Evolutionary conservation across 1,140 invertebrate species (phyloP).

Genomic region (Laupala kohalensis): DNA sequence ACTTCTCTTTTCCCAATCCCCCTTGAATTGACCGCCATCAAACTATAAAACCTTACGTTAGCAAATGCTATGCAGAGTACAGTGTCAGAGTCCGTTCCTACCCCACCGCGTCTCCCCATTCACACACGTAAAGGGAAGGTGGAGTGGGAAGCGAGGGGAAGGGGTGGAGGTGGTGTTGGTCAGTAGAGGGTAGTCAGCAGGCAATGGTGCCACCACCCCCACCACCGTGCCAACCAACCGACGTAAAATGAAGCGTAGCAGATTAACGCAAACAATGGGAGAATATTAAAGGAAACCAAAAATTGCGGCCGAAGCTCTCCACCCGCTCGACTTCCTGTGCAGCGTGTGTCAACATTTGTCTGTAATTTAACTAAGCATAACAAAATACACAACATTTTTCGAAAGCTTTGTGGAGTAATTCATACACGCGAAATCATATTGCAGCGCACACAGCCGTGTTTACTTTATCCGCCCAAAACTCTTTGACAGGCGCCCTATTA

Average conservation of each 20-base stretch:
- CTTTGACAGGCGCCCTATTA: not conserved
- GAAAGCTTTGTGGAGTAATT: not conserved
- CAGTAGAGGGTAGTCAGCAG: too few species aligned
- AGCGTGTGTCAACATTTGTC: not conserved
- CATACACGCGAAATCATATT: not conserved
- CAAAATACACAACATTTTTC: not conserved
- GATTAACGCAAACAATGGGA: not conserved
- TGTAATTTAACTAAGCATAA: not conserved
- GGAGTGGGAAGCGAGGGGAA: too few species aligned
- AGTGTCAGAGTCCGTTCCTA: too few species aligned
- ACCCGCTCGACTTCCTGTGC: not conserved
- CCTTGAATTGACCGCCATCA: not conserved
- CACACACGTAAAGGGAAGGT: not conserved
- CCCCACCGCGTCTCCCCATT: not conserved
- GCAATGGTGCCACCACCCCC: too few species aligned
- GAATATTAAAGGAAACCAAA: not conserved
- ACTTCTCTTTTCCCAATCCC: too few species aligned
- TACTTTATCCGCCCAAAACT: not conserved
- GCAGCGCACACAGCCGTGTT: not conserved
- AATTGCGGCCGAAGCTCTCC: not conserved
- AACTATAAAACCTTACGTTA: not conserved
- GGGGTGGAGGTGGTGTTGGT: not conserved
- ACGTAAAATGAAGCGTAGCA: not conserved
- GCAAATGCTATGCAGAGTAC: not conserved
- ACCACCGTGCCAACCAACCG: too few species aligned